Percentiles rank a stretch among this genome's conserved stretches.
phyloP scores from a whole-genome alignment of 92 coral and sea anemone species.

The Bergia puertoricense region DNA sequence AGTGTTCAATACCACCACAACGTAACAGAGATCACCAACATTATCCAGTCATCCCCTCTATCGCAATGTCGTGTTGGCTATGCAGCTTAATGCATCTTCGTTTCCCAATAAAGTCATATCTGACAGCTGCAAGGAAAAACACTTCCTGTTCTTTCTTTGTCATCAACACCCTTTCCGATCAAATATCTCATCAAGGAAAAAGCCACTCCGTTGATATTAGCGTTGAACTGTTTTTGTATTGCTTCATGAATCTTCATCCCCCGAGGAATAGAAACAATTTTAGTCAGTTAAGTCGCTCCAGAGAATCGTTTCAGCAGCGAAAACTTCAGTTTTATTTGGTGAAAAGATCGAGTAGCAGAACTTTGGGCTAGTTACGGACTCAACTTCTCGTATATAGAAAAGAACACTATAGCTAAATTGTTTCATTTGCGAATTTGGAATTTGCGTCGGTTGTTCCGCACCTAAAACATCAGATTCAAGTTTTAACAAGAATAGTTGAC shows the following conservation, averaged over 20 bases:
- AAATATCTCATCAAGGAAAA: constrained; percentile 2
- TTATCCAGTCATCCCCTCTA: neutral
- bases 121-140: neutral
- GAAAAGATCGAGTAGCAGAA: neutral
- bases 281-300: too few relatives aligned
- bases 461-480: neutral
- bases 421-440: too few relatives aligned
- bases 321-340: neutral
- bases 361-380: neutral
- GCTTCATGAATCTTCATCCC: neutral
- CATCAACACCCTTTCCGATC: constrained; percentile 35
- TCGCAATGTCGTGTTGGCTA: neutral
- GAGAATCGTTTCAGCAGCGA: neutral
- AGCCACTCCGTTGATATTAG: constrained; percentile 14
- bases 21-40: neutral
- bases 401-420: too few relatives aligned
- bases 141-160: constrained; percentile 21
- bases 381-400: too few relatives aligned
- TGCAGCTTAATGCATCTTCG: neutral
- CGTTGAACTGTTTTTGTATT: neutral
- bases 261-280: neutral
- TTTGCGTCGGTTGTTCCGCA: neutral
- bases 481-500: neutral
- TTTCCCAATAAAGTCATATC: neutral
- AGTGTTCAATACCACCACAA: too few relatives aligned